Percentiles rank a stretch among this genome's conserved stretches.
Conservation (phyloP, 1,140 invertebrate genomes). For the Trichoplusia ni region DNA sequence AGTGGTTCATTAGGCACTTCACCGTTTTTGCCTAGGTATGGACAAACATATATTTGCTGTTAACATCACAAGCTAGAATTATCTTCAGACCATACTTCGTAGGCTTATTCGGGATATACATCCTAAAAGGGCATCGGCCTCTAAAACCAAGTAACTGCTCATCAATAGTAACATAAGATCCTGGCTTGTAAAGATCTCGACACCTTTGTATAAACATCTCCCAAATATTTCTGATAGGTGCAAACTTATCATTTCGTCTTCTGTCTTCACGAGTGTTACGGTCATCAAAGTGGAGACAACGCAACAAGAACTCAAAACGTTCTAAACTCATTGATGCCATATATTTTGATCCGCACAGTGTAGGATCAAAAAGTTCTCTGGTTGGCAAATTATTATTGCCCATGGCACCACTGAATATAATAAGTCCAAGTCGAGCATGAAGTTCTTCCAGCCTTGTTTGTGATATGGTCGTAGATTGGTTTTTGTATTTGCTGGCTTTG, state of each 20-base stretch:
- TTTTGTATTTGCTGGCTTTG: too few species aligned
- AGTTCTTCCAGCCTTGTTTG: too few species aligned
- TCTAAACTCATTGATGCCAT: too few species aligned
- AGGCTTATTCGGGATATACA: conserved; percentile 36
- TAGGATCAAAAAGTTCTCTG: too few species aligned
- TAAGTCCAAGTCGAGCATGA: too few species aligned
- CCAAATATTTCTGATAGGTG: conserved; percentile 62
- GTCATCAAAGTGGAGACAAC: too few species aligned
- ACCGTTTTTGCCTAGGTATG: conserved; percentile 33
- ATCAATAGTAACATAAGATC: conserved; percentile 7
- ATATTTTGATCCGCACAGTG: too few species aligned
- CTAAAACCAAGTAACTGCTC: conserved; percentile 36
- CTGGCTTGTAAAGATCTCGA: conserved; percentile 54
- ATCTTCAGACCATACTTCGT: conserved; percentile 19
- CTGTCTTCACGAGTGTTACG: too few species aligned
- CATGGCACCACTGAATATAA: too few species aligned
- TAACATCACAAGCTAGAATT: conserved; percentile 31
- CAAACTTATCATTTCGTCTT: conserved; percentile 57
- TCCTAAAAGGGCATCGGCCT: conserved; percentile 31
- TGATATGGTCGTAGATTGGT: too few species aligned
- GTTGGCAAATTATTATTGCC: too few species aligned
- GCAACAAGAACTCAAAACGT: too few species aligned
- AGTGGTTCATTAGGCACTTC: conserved; percentile 9
- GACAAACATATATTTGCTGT: conserved; percentile 36
- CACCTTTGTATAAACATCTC: conserved; percentile 58